phyloP scores from a whole-genome alignment of 1,140 invertebrate genomes.

The Diachasma alloeum region DNA sequence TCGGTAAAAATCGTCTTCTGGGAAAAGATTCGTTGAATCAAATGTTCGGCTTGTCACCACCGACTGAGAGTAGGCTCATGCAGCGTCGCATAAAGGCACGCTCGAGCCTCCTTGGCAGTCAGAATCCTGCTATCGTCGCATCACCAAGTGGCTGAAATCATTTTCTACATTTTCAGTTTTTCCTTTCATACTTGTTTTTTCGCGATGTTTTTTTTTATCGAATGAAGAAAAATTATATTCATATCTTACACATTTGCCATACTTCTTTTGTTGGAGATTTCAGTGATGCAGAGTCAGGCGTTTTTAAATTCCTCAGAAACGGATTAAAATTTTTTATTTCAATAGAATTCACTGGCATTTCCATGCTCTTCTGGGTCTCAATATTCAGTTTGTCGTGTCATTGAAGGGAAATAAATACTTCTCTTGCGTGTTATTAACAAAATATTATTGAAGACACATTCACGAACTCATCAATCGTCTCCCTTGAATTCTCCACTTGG shows the following conservation, averaged over 20 bases:
- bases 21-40: conserved; percentile 56
- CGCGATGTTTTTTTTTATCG: not conserved
- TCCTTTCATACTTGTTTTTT: not conserved
- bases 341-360: not conserved
- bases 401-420: too few species aligned
- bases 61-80: conserved; percentile 82
- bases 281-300: not conserved
- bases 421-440: too few species aligned
- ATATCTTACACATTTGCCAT: not conserved
- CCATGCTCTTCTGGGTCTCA: not conserved
- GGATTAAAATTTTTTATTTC: not conserved
- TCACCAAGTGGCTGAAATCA: conserved; percentile 57
- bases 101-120: conserved; percentile 52
- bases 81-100: conserved; percentile 75
- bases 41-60: conserved; percentile 83
- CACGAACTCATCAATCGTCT: too few species aligned
- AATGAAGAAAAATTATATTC: not conserved
- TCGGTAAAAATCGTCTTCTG: conserved; percentile 48
- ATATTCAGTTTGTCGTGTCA: not conserved
- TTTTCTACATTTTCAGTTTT: not conserved
- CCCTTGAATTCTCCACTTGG: too few species aligned
- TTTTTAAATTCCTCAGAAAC: not conserved
- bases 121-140: conserved; percentile 54
- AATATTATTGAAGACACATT: too few species aligned
- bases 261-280: not conserved